Evolutionary conservation across 2,113 vertebrate genomes (phyloP), one percentile per base, ranked within the genome.

Genomic region (Sceloporus tristichus): DNA sequence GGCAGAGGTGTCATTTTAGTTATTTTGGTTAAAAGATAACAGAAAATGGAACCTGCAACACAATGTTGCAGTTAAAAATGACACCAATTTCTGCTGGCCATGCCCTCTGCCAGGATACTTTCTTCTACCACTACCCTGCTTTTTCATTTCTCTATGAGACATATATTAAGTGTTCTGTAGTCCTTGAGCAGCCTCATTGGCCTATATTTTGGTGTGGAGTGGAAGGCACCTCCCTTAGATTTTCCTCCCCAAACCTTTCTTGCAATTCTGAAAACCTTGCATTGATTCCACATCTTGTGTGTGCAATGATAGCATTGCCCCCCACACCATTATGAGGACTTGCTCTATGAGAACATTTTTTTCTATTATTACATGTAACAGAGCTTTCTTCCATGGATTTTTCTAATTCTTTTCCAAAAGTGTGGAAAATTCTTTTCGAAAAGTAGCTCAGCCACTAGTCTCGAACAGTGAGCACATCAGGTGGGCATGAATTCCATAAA

Each of bases 11-110:
- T 59, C 27, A 48, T 66, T 85, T 66, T 65, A 65, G 4, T 34
- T 78, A 25, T 85, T 16, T 65, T 65, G 40, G 75, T 25, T 85
- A 85, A 77, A 66, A 66, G 59, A 78, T 77, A 19, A n/a, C 48
- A 48, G 66, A 27, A 71, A 73, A 19, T 21, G n/a, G 82, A 48
- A 71, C 18, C 38, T 13, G 27, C 9, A 73, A 21, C 21, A 53
- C 19, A 84, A 21, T 54, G 40, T 42, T 82, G 5, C 19, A 38
- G 6, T 40, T 9, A 5, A 66, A 34, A 25, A 16, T 68, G 80
- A 62, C 38, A 68, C 42, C 13, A 68, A 23, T 82, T 62, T 68
- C 38, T 29, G 34, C 80, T 21, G 68, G 65, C 62, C 59, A 27
- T 68, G 59, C 11, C 38, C 80, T 82, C 38, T 68, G 23, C 25